A percentile compares a stretch with the other conserved stretches of the same genome.
Conservation (phyloP, 2,888 invertebrate genomes). For the Machimus atricapillus region DNA sequence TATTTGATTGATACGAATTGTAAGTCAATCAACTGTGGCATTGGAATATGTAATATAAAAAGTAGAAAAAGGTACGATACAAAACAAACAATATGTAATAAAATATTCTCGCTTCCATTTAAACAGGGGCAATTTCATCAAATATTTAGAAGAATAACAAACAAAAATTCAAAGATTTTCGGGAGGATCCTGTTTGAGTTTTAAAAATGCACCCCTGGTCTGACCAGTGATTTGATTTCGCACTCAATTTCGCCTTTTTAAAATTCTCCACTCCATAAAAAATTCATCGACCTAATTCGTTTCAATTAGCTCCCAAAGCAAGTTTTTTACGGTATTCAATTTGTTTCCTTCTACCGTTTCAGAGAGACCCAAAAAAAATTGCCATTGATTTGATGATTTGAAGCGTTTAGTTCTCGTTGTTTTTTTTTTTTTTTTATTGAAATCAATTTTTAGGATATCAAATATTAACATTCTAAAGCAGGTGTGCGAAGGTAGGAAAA, state of each 20-base stretch:
- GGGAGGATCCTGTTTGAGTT: background rate
- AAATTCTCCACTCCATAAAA: background rate
- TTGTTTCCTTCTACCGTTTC: background rate
- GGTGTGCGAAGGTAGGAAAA: background rate
- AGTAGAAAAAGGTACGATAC: background rate
- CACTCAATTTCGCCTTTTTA: conserved; percentile 20
- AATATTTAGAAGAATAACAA: background rate
- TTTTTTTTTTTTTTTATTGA: background rate
- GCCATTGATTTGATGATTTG: background rate
- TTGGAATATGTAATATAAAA: background rate
- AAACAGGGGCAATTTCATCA: background rate
- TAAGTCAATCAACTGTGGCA: background rate
- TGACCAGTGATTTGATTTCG: conserved; percentile 39
- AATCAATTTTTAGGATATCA: background rate
- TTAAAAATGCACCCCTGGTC: conserved; percentile 21
- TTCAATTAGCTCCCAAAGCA: background rate
- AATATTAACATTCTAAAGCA: background rate
- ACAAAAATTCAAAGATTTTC: background rate
- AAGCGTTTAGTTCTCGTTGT: background rate
- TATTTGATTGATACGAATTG: background rate
- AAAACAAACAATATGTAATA: background rate
- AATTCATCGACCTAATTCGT: conserved; percentile 12
- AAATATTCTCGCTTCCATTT: background rate
- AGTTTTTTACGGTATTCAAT: background rate
- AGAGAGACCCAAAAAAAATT: background rate